A percentile compares a stretch with the other conserved stretches of the same genome.
Conservation (phyloP, 2,888 invertebrate genomes). For the Perizoma affinitatum region DNA sequence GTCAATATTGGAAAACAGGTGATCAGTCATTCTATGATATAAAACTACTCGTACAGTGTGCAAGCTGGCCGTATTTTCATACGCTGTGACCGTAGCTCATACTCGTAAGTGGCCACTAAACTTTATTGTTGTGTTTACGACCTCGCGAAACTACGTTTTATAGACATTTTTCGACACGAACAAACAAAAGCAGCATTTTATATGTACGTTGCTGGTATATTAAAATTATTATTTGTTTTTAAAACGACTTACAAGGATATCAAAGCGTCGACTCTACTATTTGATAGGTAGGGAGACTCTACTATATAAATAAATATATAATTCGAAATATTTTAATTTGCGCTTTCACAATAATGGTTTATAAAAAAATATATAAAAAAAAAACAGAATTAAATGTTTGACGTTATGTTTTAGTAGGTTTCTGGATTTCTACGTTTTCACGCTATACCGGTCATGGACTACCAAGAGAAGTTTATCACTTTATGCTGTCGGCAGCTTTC, state of each 20-base stretch:
- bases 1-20: too few species aligned
- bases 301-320: too few species aligned
- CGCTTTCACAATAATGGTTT: too few species aligned
- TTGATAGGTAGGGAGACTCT: not conserved
- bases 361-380: too few species aligned
- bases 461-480: slow-evolving; percentile 6
- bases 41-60: not conserved
- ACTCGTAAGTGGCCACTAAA: slow-evolving; percentile 71
- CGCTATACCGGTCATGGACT: too few species aligned
- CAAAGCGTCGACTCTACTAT: slow-evolving; percentile 4
- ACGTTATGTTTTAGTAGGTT: too few species aligned
- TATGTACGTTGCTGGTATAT: slow-evolving; percentile 32
- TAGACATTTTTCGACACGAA: slow-evolving; percentile 49
- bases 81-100: slow-evolving; percentile 51
- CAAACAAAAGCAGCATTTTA: slow-evolving; percentile 44
- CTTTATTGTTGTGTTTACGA: slow-evolving; percentile 76
- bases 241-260: slow-evolving; percentile 11
- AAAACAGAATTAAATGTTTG: too few species aligned
- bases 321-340: too few species aligned
- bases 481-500: slow-evolving; percentile 11
- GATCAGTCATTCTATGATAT: too few species aligned
- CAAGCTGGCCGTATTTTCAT: slow-evolving; percentile 7
- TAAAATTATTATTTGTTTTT: slow-evolving; percentile 34
- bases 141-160: slow-evolving; percentile 54
- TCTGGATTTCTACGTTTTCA: too few species aligned